phyloP scores from a whole-genome alignment of 2,113 vertebrate species.

The Sporophila hypoxantha region DNA sequence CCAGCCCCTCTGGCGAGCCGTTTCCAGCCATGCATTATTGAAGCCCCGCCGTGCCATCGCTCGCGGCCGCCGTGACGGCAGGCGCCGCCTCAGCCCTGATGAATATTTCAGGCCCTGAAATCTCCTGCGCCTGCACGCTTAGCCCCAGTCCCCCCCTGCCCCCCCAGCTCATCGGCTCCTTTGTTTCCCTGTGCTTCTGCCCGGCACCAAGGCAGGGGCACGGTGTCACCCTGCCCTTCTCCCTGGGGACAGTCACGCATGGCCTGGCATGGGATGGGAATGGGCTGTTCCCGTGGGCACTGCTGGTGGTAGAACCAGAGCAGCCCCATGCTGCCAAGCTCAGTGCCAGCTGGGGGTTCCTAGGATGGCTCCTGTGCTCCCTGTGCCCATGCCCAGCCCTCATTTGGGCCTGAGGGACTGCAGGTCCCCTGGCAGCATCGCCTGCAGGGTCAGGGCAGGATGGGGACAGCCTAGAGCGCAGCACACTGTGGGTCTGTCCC shows the following conservation, averaged over 20 bases:
- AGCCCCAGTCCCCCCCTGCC: not conserved
- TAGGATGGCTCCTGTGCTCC: not conserved
- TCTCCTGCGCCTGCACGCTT: not conserved
- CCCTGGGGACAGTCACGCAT: rapidly evolving
- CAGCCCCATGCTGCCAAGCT: not conserved
- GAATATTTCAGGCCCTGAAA: conserved; percentile 51
- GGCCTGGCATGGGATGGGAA: not conserved
- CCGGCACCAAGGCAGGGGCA: not conserved
- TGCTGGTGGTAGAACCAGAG: not conserved
- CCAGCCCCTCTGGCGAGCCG: not conserved
- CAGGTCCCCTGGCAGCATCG: not conserved
- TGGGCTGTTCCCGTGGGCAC: not conserved
- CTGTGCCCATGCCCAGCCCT: not conserved
- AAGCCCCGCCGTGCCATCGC: not conserved
- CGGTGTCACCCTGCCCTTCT: rapidly evolving
- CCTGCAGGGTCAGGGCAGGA: not conserved
- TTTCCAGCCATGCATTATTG: not conserved
- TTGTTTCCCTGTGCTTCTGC: not conserved
- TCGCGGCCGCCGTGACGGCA: not conserved
- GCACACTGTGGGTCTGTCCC: not conserved
- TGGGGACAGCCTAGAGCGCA: not conserved
- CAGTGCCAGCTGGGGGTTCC: not conserved
- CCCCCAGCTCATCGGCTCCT: not conserved
- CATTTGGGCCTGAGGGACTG: not conserved
- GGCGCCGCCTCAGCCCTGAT: not conserved